Base-by-base conservation (phyloP, 2,888 invertebrate genomes). In the Heliconius ismenius region DNA sequence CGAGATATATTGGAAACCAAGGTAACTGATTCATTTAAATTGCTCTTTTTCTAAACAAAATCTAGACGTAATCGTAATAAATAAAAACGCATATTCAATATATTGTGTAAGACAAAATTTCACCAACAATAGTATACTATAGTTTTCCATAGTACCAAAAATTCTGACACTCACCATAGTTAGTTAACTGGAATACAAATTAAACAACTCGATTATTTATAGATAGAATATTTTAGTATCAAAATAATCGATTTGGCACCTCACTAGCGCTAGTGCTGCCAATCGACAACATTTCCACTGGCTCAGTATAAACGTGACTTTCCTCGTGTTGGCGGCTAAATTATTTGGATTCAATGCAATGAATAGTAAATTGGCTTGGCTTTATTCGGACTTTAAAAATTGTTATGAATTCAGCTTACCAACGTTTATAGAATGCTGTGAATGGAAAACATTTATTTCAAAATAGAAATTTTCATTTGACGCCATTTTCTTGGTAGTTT, bases 211-310 rank as follows among this genome's bases (percentile, higher is more conserved):
- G 4, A 75, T 75, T 69, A 43, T 73, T n/a, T 39, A 21, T 64
- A 64, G 15, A 49, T 43, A 69, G 10, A n/a, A 62, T 64, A 64
- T 6, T 32, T 18, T 28, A 76, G 32, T 64, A 72, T 76, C 70
- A 64, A 64, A 58, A 54, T 54, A 70, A 76, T 70, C 26, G 39
- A 36, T 70, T 76, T 64, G 36, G 18, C 70, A 70, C 76, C 69
- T 72, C 76, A 76, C 76, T 76, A 76, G 69, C 64, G 43, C 70
- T 76, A 82, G 85, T 85, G 83, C 83, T 82, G 84, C 82, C 83
- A 82, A 84, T 83, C 83, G 85, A 85, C 87, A 88, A 86, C 84
- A 86, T 88, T 89, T 87, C 83, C 86, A 81, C 83, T 83, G 84
- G 83, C 84, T 83, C 82, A 85, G 84, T 76, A 75, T 84, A 85